Conservation (phyloP, 64 coral and sea anemone genomes). For the Porites australiensis region DNA sequence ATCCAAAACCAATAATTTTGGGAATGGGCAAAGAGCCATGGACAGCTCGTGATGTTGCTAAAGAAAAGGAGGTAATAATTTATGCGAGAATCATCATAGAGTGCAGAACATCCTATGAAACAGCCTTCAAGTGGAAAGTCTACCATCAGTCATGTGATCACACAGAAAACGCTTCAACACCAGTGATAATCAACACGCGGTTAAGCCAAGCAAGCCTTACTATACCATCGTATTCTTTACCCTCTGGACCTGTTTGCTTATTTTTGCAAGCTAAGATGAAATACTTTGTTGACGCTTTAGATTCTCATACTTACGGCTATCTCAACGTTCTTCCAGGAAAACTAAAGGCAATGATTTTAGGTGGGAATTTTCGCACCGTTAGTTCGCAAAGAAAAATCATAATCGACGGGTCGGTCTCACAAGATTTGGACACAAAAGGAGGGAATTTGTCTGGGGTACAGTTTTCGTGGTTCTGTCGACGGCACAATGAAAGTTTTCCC, state of each 20-base stretch:
- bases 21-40: not conserved
- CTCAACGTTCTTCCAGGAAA: conserved; percentile 11
- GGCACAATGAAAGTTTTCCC: not conserved
- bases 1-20: conserved; percentile 11
- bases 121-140: conserved; percentile 38
- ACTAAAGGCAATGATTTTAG: conserved; percentile 7
- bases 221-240: conserved; percentile 31
- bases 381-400: not conserved
- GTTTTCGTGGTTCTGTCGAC: conserved; percentile 28
- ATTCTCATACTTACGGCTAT: not conserved
- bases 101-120: conserved; percentile 39
- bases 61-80: conserved; percentile 3
- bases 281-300: not conserved
- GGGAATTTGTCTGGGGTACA: not conserved
- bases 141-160: not conserved
- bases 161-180: not conserved
- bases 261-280: conserved; percentile 30
- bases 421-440: not conserved
- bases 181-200: not conserved
- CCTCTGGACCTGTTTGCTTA: conserved; percentile 30
- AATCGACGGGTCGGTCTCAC: not conserved
- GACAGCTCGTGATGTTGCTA: not conserved
- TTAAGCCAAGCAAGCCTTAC: conserved; percentile 19
- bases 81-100: not conserved
- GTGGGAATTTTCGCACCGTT: conserved; percentile 7